Conservation (phyloP, 2,888 invertebrate genomes). For the Cataglyphis altisquamis region DNA sequence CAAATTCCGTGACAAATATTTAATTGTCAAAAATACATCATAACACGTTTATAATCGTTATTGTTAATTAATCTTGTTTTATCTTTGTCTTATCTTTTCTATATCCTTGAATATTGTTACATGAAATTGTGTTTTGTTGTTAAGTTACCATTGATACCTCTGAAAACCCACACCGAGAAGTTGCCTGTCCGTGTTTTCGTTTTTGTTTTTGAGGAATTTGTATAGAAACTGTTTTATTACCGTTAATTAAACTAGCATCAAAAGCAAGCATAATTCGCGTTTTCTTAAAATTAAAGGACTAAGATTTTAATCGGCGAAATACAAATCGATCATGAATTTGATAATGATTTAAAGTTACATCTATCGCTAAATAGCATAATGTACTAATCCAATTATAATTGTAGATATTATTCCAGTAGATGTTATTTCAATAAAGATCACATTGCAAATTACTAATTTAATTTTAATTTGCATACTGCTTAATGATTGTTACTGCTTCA, state of each 20-base stretch:
- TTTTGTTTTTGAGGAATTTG: conserved; percentile 36
- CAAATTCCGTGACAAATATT: conserved; percentile 30
- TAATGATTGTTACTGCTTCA: not conserved
- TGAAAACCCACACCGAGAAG: conserved; percentile 19
- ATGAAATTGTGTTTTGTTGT: conserved; percentile 37
- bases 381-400: not conserved
- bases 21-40: conserved; percentile 28
- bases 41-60: conserved; percentile 34
- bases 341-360: conserved; percentile 1
- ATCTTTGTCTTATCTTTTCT: not conserved
- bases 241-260: conserved; percentile 44
- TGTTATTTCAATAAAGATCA: not conserved
- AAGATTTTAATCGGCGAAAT: conserved; percentile 38
- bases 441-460: not conserved
- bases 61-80: conserved; percentile 40
- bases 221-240: conserved; percentile 35
- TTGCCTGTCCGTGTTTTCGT: conserved; percentile 36
- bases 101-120: conserved; percentile 27
- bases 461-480: not conserved
- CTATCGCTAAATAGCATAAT: not conserved
- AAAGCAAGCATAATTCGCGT: conserved; percentile 52
- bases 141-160: conserved; percentile 51
- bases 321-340: conserved; percentile 38
- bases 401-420: not conserved
- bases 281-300: conserved; percentile 21